These are phyloP conservation scores for Nixonia krombeini DNA, from an alignment of 1,140 invertebrate species.

Conservation along the genomic window DNA sequence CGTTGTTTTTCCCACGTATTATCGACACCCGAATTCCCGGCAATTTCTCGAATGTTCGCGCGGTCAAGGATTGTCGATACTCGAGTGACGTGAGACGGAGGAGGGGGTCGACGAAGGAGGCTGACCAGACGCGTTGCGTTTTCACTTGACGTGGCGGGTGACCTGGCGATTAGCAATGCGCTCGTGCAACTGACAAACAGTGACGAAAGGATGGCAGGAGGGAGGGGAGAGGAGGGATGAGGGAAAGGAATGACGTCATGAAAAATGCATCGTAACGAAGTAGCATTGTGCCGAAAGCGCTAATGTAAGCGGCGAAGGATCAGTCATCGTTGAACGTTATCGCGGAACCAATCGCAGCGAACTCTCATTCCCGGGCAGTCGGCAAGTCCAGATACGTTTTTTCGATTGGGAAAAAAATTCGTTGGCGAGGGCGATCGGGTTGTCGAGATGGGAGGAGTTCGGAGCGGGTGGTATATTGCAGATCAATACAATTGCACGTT, in stretches of 20 bases:
- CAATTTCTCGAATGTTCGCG: too few species aligned
- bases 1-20: too few species aligned
- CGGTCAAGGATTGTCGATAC: too few species aligned
- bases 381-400: conserved; percentile 71
- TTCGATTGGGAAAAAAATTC: conserved; percentile 71
- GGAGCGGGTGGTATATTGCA: conserved; percentile 69
- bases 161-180: too few species aligned
- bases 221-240: too few species aligned
- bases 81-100: too few species aligned
- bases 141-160: too few species aligned
- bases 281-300: conserved; percentile 36
- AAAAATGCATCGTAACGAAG: conserved; percentile 43
- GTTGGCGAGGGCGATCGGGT: conserved; percentile 59
- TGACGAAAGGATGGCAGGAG: too few species aligned
- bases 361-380: conserved; percentile 62
- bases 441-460: conserved; percentile 30
- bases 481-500: conserved; percentile 74
- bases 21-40: too few species aligned
- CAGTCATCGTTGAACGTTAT: conserved; percentile 65
- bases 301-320: conserved; percentile 60
- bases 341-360: conserved; percentile 63
- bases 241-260: not conserved
- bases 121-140: too few species aligned
- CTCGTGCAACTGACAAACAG: too few species aligned
- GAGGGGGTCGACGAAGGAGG: too few species aligned